Conservation (phyloP, 2,888 invertebrate genomes). For the Perdita meconis region DNA sequence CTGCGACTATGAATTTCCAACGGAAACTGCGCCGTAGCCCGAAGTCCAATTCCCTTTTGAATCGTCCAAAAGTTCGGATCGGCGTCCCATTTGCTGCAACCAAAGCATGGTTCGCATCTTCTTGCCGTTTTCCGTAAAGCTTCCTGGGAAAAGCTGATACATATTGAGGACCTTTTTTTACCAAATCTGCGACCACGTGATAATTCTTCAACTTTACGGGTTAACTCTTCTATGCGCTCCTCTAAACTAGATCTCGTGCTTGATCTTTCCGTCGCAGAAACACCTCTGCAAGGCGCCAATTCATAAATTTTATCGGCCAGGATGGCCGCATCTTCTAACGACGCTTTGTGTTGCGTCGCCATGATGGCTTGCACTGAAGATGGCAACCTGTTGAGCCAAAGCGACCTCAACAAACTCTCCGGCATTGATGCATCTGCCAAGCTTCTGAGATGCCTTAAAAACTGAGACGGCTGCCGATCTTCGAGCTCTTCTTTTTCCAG, state of each 20-base stretch:
- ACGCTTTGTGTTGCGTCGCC: background rate
- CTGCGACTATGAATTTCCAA: background rate
- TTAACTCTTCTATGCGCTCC: too few species aligned
- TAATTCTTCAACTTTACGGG: too few species aligned
- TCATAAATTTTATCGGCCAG: constrained; percentile 5
- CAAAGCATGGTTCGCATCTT: background rate
- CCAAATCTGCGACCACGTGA: too few species aligned
- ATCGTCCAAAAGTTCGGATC: background rate
- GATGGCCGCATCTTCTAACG: background rate
- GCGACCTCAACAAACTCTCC: background rate
- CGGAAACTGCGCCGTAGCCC: background rate
- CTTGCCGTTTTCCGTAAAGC: background rate
- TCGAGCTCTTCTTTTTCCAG: background rate
- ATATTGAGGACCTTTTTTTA: too few species aligned
- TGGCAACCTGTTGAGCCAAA: background rate
- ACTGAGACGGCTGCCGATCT: background rate
- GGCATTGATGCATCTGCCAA: background rate
- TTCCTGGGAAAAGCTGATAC: too few species aligned
- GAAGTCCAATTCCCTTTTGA: background rate
- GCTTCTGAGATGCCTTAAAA: background rate
- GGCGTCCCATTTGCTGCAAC: background rate
- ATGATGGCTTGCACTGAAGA: background rate
- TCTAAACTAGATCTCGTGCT: too few species aligned
- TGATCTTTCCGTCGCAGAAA: too few species aligned
- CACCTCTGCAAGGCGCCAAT: too few species aligned